These are phyloP conservation scores for Trichechus manatus DNA, from an alignment of 2,113 vertebrate species.

Conservation along the genomic window DNA sequence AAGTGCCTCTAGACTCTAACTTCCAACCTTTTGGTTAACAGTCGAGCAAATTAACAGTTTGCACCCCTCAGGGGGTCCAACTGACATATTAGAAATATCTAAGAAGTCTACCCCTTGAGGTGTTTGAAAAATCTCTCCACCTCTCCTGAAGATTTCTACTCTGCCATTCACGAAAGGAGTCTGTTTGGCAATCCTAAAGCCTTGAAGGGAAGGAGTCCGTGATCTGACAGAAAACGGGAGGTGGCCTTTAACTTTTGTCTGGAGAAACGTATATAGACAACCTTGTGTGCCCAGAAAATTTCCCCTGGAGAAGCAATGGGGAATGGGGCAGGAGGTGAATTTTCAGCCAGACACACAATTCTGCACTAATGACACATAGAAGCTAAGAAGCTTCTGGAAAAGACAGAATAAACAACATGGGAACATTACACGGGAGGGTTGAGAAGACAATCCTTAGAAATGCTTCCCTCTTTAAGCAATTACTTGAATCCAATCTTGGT, in stretches of 20 bases:
- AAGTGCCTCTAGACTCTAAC: neutral
- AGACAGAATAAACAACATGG: neutral
- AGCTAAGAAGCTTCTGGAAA: no score
- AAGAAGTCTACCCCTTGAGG: neutral
- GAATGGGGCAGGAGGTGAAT: fast-evolving
- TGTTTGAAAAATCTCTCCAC: neutral
- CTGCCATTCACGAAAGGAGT: neutral
- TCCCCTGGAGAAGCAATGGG: neutral
- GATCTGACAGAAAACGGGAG: neutral
- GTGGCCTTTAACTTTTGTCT: neutral
- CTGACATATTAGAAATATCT: neutral
- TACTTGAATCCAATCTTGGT: neutral
- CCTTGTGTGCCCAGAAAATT: fast-evolving
- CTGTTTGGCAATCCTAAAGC: neutral
- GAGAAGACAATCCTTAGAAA: neutral
- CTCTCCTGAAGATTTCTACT: neutral
- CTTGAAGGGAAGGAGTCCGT: fast-evolving
- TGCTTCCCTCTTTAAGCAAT: neutral
- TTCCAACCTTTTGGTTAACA: neutral
- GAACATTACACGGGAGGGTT: neutral
- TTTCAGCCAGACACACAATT: no score
- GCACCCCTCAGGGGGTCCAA: neutral
- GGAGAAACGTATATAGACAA: neutral
- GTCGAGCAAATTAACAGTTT: neutral
- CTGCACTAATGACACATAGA: neutral